phyloP scores from a whole-genome alignment of 2,888 invertebrate genomes.

The Netelia virgata region DNA sequence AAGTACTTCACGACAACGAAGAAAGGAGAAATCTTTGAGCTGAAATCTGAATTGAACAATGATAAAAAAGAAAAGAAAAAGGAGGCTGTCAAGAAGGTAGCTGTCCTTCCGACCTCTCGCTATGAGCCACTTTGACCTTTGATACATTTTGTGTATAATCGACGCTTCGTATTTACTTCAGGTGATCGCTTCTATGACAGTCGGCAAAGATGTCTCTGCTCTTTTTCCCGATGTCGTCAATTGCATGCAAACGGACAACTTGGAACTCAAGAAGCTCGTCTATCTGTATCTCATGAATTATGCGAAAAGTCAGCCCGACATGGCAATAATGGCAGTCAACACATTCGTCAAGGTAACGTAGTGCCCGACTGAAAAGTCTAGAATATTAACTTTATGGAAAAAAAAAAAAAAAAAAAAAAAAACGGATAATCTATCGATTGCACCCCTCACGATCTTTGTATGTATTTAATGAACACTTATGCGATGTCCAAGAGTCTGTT shows the following conservation, averaged over 20 bases:
- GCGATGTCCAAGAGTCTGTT: slow-evolving; percentile 77
- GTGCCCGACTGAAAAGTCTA: slow-evolving; percentile 45
- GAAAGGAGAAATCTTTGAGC: slow-evolving; percentile 99
- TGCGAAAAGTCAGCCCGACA: slow-evolving; percentile 99
- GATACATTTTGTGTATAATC: not conserved
- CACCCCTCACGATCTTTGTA: slow-evolving; percentile 72
- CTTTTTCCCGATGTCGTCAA: slow-evolving; percentile 99
- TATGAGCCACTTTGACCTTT: slow-evolving; percentile 95
- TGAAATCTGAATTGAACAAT: slow-evolving; percentile 99
- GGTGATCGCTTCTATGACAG: slow-evolving; percentile 99
- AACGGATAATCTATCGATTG: slow-evolving; percentile 68
- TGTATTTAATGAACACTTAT: slow-evolving; percentile 75
- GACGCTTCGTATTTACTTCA: slow-evolving; percentile 85
- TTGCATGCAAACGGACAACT: slow-evolving; percentile 99
- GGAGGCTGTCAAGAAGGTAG: slow-evolving; percentile 99
- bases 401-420: slow-evolving; percentile 33
- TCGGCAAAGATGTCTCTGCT: slow-evolving; percentile 99
- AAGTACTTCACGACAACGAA: slow-evolving; percentile 99
- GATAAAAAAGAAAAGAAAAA: slow-evolving; percentile 99
- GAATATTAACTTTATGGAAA: slow-evolving; percentile 65
- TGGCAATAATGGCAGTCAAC: slow-evolving; percentile 99
- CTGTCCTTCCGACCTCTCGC: slow-evolving; percentile 88
- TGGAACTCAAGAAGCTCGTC: slow-evolving; percentile 99
- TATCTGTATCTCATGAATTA: slow-evolving; percentile 99
- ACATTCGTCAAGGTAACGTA: slow-evolving; percentile 98